These are phyloP conservation scores for Hyppa rectilinea DNA, from an alignment of 2,888 invertebrate genomes.

Conservation along the genomic window DNA sequence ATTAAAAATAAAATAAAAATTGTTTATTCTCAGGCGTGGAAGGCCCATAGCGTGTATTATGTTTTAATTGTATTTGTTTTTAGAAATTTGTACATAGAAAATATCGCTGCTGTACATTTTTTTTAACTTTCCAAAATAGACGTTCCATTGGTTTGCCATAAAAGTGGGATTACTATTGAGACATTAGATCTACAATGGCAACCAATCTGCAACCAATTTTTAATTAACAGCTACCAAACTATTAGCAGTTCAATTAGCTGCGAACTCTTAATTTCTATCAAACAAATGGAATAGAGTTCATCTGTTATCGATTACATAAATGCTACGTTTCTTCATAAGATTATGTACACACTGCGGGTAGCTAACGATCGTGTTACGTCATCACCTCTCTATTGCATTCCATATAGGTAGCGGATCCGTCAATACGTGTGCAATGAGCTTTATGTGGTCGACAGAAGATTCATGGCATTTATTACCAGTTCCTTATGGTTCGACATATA, in stretches of 20 bases:
- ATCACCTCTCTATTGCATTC: constrained; percentile 53
- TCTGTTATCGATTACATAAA: constrained; percentile 57
- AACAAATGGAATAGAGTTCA: constrained; percentile 20
- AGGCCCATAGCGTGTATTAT: too few relatives aligned
- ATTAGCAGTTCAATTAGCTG: constrained; percentile 13
- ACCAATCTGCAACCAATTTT: too few relatives aligned
- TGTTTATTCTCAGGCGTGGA: too few relatives aligned
- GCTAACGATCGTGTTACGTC: constrained; percentile 54
- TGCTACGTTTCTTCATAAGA: constrained; percentile 57
- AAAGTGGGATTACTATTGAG: too few relatives aligned
- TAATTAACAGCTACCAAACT: background rate
- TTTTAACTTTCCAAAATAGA: too few relatives aligned
- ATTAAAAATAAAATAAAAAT: too few relatives aligned
- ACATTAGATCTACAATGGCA: too few relatives aligned
- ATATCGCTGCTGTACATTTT: too few relatives aligned
- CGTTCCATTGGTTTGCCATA: too few relatives aligned
- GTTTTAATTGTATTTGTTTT: too few relatives aligned
- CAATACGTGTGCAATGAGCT: constrained; percentile 29
- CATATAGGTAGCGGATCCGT: constrained; percentile 30
- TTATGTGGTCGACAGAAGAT: constrained; percentile 40
- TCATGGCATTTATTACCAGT: constrained; percentile 40
- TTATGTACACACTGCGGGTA: constrained; percentile 53
- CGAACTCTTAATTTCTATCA: constrained; percentile 2
- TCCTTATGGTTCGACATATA: constrained; percentile 45
- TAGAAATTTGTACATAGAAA: too few relatives aligned